These are phyloP conservation scores for Tachypleus tridentatus DNA, from an alignment of 1,140 invertebrate genomes.

Conservation along the genomic window DNA sequence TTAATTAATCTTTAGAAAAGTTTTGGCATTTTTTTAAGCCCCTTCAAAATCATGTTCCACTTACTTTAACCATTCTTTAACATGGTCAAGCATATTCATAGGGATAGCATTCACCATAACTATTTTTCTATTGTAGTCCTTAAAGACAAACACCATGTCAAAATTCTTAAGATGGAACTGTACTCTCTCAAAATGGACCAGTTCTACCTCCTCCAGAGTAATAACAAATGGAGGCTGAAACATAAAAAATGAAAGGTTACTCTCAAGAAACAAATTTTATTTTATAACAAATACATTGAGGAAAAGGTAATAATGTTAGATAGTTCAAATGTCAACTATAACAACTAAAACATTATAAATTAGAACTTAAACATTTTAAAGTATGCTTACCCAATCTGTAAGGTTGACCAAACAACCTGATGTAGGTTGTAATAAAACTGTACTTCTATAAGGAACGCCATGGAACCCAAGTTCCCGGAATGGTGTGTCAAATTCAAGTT, in stretches of 20 bases:
- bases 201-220: conserved; percentile 90
- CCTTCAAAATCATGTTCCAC: conserved; percentile 25
- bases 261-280: no score
- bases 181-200: conserved; percentile 98
- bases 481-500: conserved; percentile 97
- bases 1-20: neutral
- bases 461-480: conserved; percentile 96
- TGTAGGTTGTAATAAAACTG: conserved; percentile 91
- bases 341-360: no score
- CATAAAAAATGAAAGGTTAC: conserved; percentile 10
- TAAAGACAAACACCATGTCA: conserved; percentile 99
- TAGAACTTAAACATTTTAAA: neutral
- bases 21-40: neutral
- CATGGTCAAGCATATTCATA: conserved; percentile 96
- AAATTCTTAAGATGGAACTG: conserved; percentile 98
- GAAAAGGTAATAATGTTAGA: no score
- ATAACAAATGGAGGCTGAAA: conserved; percentile 91
- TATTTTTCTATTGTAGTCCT: conserved; percentile 89
- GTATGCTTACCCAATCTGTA: conserved; percentile 73
- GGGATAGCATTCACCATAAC: conserved; percentile 96
- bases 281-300: no score
- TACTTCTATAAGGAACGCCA: conserved; percentile 93
- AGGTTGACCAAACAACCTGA: conserved; percentile 93
- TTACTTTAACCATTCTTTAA: conserved; percentile 98
- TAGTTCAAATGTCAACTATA: no score